phyloP scores from a whole-genome alignment of 64 coral and sea anemone species.

The Montipora capricornis region DNA sequence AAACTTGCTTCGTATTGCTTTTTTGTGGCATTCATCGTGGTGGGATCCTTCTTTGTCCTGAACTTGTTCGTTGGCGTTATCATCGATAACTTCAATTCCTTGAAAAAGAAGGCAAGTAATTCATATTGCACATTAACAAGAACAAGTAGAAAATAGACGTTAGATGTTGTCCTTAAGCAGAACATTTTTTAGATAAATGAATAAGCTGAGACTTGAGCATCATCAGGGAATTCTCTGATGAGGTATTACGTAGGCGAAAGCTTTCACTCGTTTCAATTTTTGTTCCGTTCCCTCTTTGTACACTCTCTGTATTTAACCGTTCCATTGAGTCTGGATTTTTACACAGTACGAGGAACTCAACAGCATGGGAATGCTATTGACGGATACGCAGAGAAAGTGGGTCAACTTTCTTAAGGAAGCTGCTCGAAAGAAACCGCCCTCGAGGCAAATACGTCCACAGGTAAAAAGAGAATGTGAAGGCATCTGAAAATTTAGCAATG shows the following conservation, averaged over 20 bases:
- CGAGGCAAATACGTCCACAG: slow-evolving; percentile 45
- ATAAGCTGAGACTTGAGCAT: no score
- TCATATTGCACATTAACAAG: no score
- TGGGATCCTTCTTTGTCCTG: slow-evolving; percentile 82
- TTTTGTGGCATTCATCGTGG: slow-evolving; percentile 78
- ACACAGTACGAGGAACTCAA: slow-evolving; percentile 87
- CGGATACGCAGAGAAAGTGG: slow-evolving; percentile 87
- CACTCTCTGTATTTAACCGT: background rate
- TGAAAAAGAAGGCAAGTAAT: slow-evolving; percentile 59
- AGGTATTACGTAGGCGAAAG: no score
- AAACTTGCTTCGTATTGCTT: slow-evolving; percentile 52
- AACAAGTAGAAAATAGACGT: background rate
- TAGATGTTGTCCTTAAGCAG: no score
- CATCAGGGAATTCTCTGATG: no score
- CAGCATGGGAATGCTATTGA: slow-evolving; percentile 89
- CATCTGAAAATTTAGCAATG: no score
- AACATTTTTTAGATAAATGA: no score
- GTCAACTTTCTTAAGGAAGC: slow-evolving; percentile 93
- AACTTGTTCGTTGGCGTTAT: slow-evolving; percentile 85
- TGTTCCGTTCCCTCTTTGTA: no score
- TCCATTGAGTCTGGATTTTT: background rate
- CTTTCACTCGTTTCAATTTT: no score
- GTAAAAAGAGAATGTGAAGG: background rate
- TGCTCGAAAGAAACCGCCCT: slow-evolving; percentile 59
- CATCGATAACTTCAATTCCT: slow-evolving; percentile 81